These are phyloP conservation scores for Ophion slaviceki DNA, from an alignment of 2,888 invertebrate genomes.

Conservation along the genomic window DNA sequence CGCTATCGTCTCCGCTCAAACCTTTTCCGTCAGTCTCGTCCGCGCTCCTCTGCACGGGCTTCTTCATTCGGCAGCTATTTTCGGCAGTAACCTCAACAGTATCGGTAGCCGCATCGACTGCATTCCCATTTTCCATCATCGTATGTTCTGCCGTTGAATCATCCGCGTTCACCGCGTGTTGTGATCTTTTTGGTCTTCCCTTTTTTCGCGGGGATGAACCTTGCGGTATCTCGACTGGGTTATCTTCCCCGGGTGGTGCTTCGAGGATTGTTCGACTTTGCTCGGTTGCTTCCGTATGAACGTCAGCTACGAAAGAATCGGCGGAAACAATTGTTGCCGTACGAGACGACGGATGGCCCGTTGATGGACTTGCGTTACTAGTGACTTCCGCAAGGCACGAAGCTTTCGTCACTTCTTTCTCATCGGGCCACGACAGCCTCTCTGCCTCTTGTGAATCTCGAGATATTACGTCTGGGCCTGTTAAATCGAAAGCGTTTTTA, in stretches of 20 bases:
- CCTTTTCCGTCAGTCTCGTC: slow-evolving; percentile 63
- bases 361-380: slow-evolving; percentile 1
- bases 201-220: slow-evolving; percentile 16
- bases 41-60: slow-evolving; percentile 27
- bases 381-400: not conserved
- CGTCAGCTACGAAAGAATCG: not conserved
- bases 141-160: not conserved
- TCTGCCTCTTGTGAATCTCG: not conserved
- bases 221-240: not conserved
- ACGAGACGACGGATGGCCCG: not conserved
- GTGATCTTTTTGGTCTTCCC: slow-evolving; percentile 26
- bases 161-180: not conserved
- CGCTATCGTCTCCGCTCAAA: slow-evolving; percentile 56
- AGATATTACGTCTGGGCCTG: not conserved
- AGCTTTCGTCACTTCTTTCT: not conserved
- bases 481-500: not conserved
- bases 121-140: not conserved
- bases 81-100: not conserved
- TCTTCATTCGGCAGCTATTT: slow-evolving; percentile 42
- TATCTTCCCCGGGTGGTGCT: not conserved
- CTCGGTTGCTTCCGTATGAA: not conserved
- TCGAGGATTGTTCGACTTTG: not conserved
- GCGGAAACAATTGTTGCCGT: not conserved
- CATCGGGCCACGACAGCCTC: not conserved
- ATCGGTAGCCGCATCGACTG: not conserved